Evolutionary conservation across 1,140 invertebrate species (phyloP), one percentile per base, ranked within the genome.

Genomic region (Papilio glaucus): DNA sequence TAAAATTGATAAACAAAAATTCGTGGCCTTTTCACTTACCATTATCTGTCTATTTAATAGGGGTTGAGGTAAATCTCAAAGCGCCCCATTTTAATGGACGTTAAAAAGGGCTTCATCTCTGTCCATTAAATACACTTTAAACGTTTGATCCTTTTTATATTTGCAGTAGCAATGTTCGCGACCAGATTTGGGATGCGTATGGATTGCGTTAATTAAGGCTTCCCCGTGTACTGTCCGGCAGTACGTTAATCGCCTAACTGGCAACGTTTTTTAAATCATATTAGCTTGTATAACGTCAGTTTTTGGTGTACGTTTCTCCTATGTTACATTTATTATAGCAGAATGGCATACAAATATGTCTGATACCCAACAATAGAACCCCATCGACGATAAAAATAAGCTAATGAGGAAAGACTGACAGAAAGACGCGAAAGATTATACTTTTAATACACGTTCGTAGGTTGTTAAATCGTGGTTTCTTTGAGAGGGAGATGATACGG

Each of bases 141-240:
- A 87, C 84, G 89, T 93, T 93, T 91, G 89, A 93, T 91, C 91
- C 86, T 91, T 90, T 92, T 93, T 91, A 87, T 91, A 91, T 93
- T 91, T 91, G 81, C 87, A 74, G 75, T 85, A 69, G 83, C 81
- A 85, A 85, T 88, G 85, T 88, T 87, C 85, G 78, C 80, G 82
- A 79, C 77, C 85, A 85, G 84, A 90, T 90, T 87, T 81, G 79
- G 77, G 72, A 79, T 42, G 71, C 41, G 49, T 53, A 69, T 37
- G 75, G 79, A 72, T 78, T 78, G 77, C 78, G 87, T 84, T 90
- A 91, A 92, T 92, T 91, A 89, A 83, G 37, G 63, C 12, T 13
- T 18, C 72, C 60, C 78, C 63, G 71, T 77, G 71, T 75, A 80
- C 73, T 71, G 67, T 76, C 26, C 21, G 18, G 0, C 49, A 53